Base-by-base conservation (phyloP, 2,797 vertebrate genomes). In the Graptemys geographica region DNA sequence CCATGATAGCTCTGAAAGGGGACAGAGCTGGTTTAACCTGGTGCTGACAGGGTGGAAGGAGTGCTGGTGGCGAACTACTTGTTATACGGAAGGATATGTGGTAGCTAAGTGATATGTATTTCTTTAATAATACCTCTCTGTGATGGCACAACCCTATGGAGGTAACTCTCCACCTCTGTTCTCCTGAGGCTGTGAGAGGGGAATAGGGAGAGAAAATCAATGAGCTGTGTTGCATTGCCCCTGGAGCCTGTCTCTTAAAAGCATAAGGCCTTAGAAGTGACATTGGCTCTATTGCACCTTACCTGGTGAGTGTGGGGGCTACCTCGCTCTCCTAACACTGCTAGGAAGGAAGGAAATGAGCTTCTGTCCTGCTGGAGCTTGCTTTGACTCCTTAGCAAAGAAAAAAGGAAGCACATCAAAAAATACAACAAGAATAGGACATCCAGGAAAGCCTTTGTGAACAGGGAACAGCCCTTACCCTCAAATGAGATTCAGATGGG, bases 311-410 rank as follows among this genome's bases (percentile, higher is more conserved):
- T 1, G 0, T 65, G n/a, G 84, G 33, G 65, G 51, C 65, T 87
- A 8, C 83, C 94, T n/a, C 16, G 1, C 52, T 27, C n/a, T 53
- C 84, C 49, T 83, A 33, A 90, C 28, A n/a, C 72, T 89, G 80
- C 78, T 1, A 47, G 79, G 41, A 41, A 41, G 51, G 28, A 62
- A 90, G 41, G n/a, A 94, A 92, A 88, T 81, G 6, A 94, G 5
- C 33, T 62, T 33, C 59, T 62, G 15, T 15, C 74, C 23, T 69
- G 86, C 59, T 88, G 76, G 72, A 65, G 94, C 72, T 82, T 44
- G 53, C 87, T 95, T 37, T 8, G 90, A 95, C 78, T 83, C 90
- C 44, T 23, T 89, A 81, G 69, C 18, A 79, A 84, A 90, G 18
- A n/a, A 81, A 81, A 88, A 90, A 84, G 76, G 65, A 56, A 62